Conservation (phyloP, 2,888 invertebrate species). For the Pristionchus japonicus region DNA sequence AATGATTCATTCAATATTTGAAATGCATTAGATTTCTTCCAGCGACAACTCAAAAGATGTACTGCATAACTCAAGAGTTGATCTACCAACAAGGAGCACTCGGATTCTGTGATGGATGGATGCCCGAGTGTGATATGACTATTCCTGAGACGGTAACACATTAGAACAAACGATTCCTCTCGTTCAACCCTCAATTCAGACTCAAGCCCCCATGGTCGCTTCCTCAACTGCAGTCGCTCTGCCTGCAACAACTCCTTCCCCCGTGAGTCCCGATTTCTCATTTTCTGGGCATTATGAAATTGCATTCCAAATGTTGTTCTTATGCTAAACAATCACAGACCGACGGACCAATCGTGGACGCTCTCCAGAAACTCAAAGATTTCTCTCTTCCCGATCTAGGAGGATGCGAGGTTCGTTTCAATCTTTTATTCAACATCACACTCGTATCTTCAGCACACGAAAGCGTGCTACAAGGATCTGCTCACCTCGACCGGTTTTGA, state of each 20-base stretch:
- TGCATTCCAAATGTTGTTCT: too few species aligned
- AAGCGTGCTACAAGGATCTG: not conserved
- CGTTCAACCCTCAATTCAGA: too few species aligned
- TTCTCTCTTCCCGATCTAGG: not conserved
- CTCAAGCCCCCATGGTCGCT: not conserved
- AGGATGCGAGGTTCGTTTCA: not conserved
- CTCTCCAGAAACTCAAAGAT: not conserved
- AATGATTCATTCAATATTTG: too few species aligned
- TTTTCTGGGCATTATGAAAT: not conserved
- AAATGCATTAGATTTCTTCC: not conserved
- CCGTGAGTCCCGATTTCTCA: not conserved
- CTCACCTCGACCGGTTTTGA: not conserved
- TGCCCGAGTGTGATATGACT: not conserved
- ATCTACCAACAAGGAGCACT: constrained; percentile 38
- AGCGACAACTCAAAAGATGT: not conserved
- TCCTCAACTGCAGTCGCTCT: not conserved
- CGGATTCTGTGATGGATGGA: constrained; percentile 42
- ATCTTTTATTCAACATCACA: not conserved
- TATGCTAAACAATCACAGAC: too few species aligned
- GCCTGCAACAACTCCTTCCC: not conserved
- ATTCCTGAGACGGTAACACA: too few species aligned
- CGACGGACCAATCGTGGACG: not conserved
- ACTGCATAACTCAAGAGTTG: not conserved
- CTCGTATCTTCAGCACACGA: not conserved
- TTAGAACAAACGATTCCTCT: too few species aligned